Conservation (phyloP, 2,113 vertebrate species). For the Myrmecophaga tridactyla region DNA sequence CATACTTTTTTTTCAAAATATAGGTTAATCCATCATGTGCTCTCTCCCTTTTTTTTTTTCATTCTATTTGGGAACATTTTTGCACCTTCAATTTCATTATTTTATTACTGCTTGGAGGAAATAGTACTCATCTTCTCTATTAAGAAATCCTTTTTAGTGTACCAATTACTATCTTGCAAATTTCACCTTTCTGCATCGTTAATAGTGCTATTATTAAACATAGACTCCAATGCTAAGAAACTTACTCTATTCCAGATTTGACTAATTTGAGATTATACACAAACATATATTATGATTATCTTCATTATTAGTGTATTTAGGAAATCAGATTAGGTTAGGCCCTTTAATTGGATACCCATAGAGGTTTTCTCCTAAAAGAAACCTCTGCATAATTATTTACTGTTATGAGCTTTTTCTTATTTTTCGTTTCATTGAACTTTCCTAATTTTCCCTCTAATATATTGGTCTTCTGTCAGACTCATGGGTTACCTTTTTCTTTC, state of each 20-base stretch:
- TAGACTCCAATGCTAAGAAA: background rate
- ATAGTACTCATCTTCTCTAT: background rate
- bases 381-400: background rate
- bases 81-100: background rate
- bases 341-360: background rate
- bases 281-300: background rate
- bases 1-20: background rate
- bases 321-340: background rate
- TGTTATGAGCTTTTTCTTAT: background rate
- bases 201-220: background rate
- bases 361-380: background rate
- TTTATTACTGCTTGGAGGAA: background rate
- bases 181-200: background rate
- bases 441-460: conserved; percentile 13
- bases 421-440: conserved; percentile 30
- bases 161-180: background rate
- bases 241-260: background rate
- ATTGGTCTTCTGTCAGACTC: background rate
- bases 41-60: background rate
- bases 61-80: background rate
- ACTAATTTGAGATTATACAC: background rate
- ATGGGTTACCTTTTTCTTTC: background rate
- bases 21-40: background rate
- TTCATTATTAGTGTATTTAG: background rate
- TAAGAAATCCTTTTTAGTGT: background rate